Percentiles rank a stretch among this genome's conserved stretches.
phyloP scores from a whole-genome alignment of 1,140 invertebrate species.

The Drosophila nigrodunni region DNA sequence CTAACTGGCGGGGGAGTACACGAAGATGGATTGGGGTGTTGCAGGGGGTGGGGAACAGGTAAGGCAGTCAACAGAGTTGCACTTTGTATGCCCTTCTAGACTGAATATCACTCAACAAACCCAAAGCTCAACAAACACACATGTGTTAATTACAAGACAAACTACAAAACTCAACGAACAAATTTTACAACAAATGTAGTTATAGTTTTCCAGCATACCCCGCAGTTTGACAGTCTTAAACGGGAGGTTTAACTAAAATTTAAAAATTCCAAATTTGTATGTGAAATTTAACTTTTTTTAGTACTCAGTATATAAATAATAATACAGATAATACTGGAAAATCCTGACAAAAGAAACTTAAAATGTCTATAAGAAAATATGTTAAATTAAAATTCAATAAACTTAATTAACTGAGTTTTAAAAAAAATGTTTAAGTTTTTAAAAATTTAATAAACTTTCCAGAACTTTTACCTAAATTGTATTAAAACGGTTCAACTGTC shows the following conservation, averaged over 20 bases:
- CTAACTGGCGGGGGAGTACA: background rate
- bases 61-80: background rate
- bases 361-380: too few species aligned
- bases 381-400: too few species aligned
- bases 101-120: constrained; percentile 45
- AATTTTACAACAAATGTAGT: constrained; percentile 8
- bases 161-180: constrained; percentile 4
- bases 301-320: too few species aligned
- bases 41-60: background rate
- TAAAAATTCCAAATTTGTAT: too few species aligned
- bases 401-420: too few species aligned
- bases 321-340: too few species aligned
- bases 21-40: background rate
- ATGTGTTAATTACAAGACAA: constrained; percentile 56
- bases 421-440: too few species aligned
- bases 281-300: too few species aligned
- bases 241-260: background rate
- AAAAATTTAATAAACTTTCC: too few species aligned
- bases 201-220: constrained; percentile 17
- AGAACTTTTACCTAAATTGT: too few species aligned
- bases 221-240: background rate
- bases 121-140: constrained; percentile 15
- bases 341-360: too few species aligned
- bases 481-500: too few species aligned
- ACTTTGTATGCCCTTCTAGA: constrained; percentile 20